These are phyloP conservation scores for Chelonoidis abingdonii DNA, from an alignment of 2,113 vertebrate genomes.

Conservation along the genomic window DNA sequence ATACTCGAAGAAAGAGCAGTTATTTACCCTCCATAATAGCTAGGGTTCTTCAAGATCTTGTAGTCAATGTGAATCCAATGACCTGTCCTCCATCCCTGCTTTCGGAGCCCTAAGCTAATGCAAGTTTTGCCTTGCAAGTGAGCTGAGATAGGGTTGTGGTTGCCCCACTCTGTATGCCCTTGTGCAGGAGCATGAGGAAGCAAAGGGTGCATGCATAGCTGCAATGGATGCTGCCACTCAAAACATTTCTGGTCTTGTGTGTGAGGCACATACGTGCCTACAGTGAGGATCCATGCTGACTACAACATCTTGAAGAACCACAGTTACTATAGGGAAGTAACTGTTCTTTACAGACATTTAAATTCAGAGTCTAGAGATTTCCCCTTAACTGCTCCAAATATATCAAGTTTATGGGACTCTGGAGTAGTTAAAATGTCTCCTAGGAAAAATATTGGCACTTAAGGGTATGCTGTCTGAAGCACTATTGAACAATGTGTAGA, in stretches of 20 bases:
- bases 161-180: not conserved
- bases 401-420: constrained; percentile 17
- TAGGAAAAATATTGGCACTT: constrained; percentile 5
- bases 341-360: not conserved
- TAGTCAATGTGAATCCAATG: not conserved
- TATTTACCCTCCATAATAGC: not conserved
- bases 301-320: rapidly evolving
- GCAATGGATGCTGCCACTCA: not conserved
- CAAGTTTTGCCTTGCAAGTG: not conserved
- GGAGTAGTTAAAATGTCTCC: constrained; percentile 21
- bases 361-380: constrained; percentile 14
- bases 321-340: not conserved
- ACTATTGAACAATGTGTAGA: not conserved
- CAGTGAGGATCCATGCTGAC: not conserved
- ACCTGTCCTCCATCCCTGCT: not conserved
- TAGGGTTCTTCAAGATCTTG: not conserved
- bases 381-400: constrained; percentile 1
- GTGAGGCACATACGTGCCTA: not conserved
- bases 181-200: not conserved
- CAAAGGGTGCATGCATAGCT: not conserved
- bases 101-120: not conserved
- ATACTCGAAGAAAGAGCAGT: rapidly evolving
- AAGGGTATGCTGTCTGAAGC: not conserved
- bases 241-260: not conserved
- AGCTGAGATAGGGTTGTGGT: not conserved